Evolutionary conservation across 2,888 invertebrate species (phyloP).

Genomic region (Eristalinus sepulchralis): DNA sequence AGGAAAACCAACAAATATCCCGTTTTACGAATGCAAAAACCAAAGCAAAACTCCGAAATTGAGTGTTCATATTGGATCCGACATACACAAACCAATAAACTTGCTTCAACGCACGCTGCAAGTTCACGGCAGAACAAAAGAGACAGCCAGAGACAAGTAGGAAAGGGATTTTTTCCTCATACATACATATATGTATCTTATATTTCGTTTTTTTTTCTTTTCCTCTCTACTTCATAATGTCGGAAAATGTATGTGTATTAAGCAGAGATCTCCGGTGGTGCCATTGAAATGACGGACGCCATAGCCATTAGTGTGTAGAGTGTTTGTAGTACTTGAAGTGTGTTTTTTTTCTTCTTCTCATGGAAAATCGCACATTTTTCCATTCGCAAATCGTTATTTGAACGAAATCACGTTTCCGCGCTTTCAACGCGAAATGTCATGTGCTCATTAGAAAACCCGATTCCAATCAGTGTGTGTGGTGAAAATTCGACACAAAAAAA

Average conservation of each 20-base stretch:
- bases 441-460: constrained; percentile 44
- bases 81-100: neutral
- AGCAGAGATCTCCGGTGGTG: constrained; percentile 42
- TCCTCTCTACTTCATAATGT: neutral
- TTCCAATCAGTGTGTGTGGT: constrained; percentile 44
- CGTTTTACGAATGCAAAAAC: neutral
- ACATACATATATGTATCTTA: neutral
- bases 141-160: neutral
- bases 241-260: constrained; percentile 14
- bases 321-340: constrained; percentile 59
- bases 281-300: constrained; percentile 67
- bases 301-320: constrained; percentile 68
- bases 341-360: constrained; percentile 51
- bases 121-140: neutral
- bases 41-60: constrained; percentile 12
- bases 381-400: constrained; percentile 23
- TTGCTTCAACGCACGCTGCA: neutral
- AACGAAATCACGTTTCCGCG: constrained; percentile 45
- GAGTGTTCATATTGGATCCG: neutral
- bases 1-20: neutral
- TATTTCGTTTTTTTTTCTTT: neutral
- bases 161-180: constrained; percentile 20
- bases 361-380: constrained; percentile 44
- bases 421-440: constrained; percentile 45
- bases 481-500: constrained; percentile 41